Evolutionary conservation across 2,888 invertebrate genomes (phyloP).

Genomic region (Maniola hyperantus): DNA sequence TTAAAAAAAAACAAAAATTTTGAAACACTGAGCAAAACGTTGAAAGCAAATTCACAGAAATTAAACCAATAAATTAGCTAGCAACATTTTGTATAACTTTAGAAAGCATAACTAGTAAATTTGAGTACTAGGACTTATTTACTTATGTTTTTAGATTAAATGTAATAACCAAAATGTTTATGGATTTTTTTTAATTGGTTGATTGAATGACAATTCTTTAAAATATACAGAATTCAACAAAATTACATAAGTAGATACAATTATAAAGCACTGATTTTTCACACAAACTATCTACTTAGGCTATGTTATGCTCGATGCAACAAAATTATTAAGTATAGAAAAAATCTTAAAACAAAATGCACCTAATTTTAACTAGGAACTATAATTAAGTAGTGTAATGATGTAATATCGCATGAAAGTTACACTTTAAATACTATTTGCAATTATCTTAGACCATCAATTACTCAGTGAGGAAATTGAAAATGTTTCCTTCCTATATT

Average conservation of each 20-base stretch:
- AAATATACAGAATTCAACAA: background rate
- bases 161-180: background rate
- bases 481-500: background rate
- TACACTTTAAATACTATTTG: slow-evolving; percentile 14
- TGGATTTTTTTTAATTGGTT: background rate
- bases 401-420: slow-evolving; percentile 25
- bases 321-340: slow-evolving; percentile 40
- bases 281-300: slow-evolving; percentile 9
- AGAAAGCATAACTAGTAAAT: slow-evolving; percentile 4
- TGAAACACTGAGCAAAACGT: slow-evolving; percentile 7
- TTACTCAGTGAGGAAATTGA: background rate
- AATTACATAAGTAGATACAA: background rate
- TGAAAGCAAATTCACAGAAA: slow-evolving; percentile 1
- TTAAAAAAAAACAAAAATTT: background rate
- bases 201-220: background rate
- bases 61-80: background rate
- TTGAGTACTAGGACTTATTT: slow-evolving; percentile 14
- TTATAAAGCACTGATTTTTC: background rate
- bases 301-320: slow-evolving; percentile 21
- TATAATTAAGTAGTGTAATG: slow-evolving; percentile 52
- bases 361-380: slow-evolving; percentile 76
- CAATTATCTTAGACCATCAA: background rate
- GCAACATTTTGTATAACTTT: slow-evolving; percentile 5
- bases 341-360: slow-evolving; percentile 67
- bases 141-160: background rate